phyloP scores from a whole-genome alignment of 2,797 vertebrate species.

The Bryconaethiops microstoma region DNA sequence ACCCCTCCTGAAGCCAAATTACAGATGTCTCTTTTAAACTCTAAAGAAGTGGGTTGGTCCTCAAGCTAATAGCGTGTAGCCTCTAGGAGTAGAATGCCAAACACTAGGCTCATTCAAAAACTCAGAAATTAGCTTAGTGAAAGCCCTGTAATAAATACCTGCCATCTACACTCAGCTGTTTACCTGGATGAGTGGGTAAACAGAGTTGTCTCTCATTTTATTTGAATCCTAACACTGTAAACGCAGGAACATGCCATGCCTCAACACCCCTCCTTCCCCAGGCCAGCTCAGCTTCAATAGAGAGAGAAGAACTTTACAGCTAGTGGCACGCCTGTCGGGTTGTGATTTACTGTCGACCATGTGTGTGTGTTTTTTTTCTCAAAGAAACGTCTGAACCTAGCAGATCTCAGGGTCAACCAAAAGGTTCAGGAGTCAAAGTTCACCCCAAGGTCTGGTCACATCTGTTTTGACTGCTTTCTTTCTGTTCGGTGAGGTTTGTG shows the following conservation, averaged over 20 bases:
- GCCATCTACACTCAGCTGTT: not conserved
- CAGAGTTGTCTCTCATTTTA: not conserved
- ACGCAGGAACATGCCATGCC: not conserved
- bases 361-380: conserved; percentile 45
- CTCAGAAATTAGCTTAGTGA: not conserved
- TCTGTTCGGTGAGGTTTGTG: not conserved
- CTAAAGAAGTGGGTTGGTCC: no score
- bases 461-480: conserved; percentile 34
- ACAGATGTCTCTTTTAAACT: no score
- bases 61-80: no score
- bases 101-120: no score
- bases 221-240: no score
- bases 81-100: no score
- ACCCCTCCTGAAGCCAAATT: no score
- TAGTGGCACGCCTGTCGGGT: conserved; percentile 7
- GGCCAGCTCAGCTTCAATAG: not conserved
- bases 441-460: conserved; percentile 44
- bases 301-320: not conserved
- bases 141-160: not conserved
- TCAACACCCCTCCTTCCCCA: no score
- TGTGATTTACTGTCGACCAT: conserved; percentile 54
- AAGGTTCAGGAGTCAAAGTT: conserved; percentile 37
- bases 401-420: conserved; percentile 53
- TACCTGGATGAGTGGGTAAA: not conserved
- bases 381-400: conserved; percentile 50